Evolutionary conservation across 2,113 vertebrate species (phyloP), one percentile per base, ranked within the genome.

Genomic region (Rissa tridactyla): DNA sequence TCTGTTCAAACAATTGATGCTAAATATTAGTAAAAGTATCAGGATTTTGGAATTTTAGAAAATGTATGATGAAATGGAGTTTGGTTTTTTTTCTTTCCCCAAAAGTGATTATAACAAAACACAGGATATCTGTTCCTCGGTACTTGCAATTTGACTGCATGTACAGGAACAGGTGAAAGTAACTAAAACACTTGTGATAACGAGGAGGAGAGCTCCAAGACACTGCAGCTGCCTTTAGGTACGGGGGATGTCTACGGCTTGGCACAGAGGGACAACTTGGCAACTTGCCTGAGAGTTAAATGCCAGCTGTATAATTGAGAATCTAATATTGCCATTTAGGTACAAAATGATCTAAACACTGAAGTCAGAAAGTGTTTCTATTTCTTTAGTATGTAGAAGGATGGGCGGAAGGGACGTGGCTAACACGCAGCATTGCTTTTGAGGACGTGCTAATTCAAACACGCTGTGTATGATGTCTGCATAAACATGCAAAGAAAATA

Each of bases 391-490:
- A 2, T 19, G 4, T 54, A 13, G 17, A 51, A 82, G 17, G 17
- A 14, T 55, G 49, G n/a, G 32, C 25, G 23, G 54, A 78, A 42
- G 0, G 3, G 36, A 34, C 2, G 8, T 40, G 21, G 55, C 11
- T 70, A 11, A 38, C 4, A 22, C 25, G 23, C 0, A 16, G 5
- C 10, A 20, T 29, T 62, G 32, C 30, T 11, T 54, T 54, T 46
- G 42, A 78, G 27, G 42, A 49, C 2, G 1, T 64, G 32, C 9
- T 32, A 54, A 51, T 68, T 79, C 22, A 44, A 21, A 34, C 27
- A 23, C 0, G 0, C 19, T 65, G 23, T 54, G 6, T 42, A 6
- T 32, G n/a, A 4, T 76, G 22, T 17, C 38, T 46, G 2, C 1
- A 3, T 36, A 71, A 85, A 85, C 1, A 3, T 69, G 27, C 15